Base-by-base conservation (phyloP, 1,140 invertebrate species). In the Platyscapa corneri region DNA sequence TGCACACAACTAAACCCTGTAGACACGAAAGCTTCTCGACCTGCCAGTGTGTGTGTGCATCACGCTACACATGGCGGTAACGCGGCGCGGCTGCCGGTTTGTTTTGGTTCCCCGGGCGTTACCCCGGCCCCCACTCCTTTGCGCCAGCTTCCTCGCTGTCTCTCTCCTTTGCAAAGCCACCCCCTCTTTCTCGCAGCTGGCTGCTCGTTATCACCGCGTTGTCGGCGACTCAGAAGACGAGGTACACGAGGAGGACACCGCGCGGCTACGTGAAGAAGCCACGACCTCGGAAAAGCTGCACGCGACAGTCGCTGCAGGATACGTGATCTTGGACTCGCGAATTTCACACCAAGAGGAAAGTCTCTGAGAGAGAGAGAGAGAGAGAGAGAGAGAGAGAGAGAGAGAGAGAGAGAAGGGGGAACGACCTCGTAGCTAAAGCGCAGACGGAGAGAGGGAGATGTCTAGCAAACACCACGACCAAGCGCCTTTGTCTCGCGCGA, bases 41-140 rank as follows among this genome's bases (percentile, higher is more conserved):
- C 37, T 20, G 32, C 76, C 0, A n/a, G 53, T 37, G 60, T n/a
- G 42, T 32, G 74, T 34, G 60, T 12, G 75, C 60, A 30, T 46
- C 20, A 39, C 83, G 75, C 64, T 79, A 82, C 75, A 77, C 80
- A 82, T 72, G 75, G 32, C 60, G 37, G 82, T n/a, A 27, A 60
- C 76, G 30, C 49, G 49, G 81, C 49, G 37, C 49, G 84, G 86
- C 20, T 87, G 90, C 90, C 90, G 90, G 92, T 93, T 93, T 93
- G 92, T 92, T 93, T 93, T 93, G 92, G 92, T 93, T 93, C 92
- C 91, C 92, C 92, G 92, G 92, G 91, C 92, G 91, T 93, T 93
- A 92, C 90, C 91, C 92, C 89, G 88, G 84, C 87, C 88, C 72
- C 88, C 86, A 86, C 83, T 85, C 85, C 80, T 80, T 81, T 72